Base-by-base conservation (phyloP, 2,888 invertebrate genomes). In the Sinodicranocentrus sp. region DNA sequence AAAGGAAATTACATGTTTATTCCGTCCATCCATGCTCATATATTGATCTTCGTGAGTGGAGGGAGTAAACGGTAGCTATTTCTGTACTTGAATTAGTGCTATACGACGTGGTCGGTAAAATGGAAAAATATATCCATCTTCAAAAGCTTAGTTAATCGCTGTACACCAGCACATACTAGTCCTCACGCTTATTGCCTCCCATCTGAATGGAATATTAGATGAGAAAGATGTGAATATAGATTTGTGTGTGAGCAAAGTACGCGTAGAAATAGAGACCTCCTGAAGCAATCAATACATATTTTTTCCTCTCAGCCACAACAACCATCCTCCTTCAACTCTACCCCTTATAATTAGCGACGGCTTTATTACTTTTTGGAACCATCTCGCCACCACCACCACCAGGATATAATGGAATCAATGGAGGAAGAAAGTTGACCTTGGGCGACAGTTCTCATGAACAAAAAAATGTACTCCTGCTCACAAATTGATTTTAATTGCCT, bases 401-500 rank as follows among this genome's bases (percentile, higher is more conserved):
- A 33, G 33, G 33, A 10, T 10, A 33, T 6, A 63, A 76, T 67
- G 43, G 21, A 67, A 43, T 43, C 67, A 67, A 43, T 44, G 44
- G 19, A n/a, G n/a, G n/a, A 33, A 13, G 17, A 63, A 33, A 17
- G 26, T 15, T 70, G 70, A 70, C 70, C 70, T 70, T 70, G 70
- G 52, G 44, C 68, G 23, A 68, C 70, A 52, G 48, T 48, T 70
- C 23, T 2, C 13, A 25, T 26, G 61, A n/a, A 61, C 26, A 19
- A 67, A 43, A 19, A 17, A 23, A 10, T n/a, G n/a, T n/a, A n/a
- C n/a, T n/a, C n/a, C n/a, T 44, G 17, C n/a, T 19, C n/a, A 13
- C 57, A 57, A 71, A 71, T 71, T 71, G 57, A 71, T 71, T 71
- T 71, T 71, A 71, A 71, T 71, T 71, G 71, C 57, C 54, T 70